Evolutionary conservation across 2,888 invertebrate species (phyloP).

Genomic region (Calameuta idolon): DNA sequence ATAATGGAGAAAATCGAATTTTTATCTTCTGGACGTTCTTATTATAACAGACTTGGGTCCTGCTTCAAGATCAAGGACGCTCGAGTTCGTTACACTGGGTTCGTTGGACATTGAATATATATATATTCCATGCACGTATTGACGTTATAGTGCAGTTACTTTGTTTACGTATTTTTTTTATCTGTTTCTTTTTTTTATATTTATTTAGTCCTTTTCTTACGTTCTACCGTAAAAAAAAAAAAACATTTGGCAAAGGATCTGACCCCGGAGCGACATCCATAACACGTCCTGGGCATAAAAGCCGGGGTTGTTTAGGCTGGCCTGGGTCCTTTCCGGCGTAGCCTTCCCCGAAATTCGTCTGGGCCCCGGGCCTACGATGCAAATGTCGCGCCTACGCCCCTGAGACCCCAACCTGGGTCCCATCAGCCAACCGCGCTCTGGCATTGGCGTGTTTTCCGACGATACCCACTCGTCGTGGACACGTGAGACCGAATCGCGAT

Average conservation of each 20-base stretch:
- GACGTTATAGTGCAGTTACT: background rate
- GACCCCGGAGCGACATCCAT: background rate
- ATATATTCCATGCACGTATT: background rate
- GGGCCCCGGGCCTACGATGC: background rate
- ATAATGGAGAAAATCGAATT: too few species aligned
- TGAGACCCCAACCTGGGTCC: background rate
- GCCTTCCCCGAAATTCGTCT: conserved; percentile 38
- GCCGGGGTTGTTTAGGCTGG: background rate
- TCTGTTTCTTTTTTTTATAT: background rate
- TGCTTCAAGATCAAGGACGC: conserved; percentile 3
- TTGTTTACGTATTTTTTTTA: background rate
- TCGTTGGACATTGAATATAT: background rate
- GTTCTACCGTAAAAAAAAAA: background rate
- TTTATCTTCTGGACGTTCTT: background rate
- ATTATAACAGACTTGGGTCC: background rate
- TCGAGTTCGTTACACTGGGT: conserved; percentile 3
- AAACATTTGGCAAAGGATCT: background rate
- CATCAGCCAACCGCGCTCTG: background rate
- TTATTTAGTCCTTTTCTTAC: background rate
- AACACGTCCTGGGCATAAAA: background rate
- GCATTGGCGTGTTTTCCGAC: background rate
- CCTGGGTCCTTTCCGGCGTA: background rate
- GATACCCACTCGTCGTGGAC: conserved; percentile 14
- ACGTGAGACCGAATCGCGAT: conserved; percentile 20
- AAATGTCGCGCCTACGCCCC: background rate